Evolutionary conservation across 1,140 invertebrate genomes (phyloP), one percentile per base, ranked within the genome.

Genomic region (Bombus vancouverensis): DNA sequence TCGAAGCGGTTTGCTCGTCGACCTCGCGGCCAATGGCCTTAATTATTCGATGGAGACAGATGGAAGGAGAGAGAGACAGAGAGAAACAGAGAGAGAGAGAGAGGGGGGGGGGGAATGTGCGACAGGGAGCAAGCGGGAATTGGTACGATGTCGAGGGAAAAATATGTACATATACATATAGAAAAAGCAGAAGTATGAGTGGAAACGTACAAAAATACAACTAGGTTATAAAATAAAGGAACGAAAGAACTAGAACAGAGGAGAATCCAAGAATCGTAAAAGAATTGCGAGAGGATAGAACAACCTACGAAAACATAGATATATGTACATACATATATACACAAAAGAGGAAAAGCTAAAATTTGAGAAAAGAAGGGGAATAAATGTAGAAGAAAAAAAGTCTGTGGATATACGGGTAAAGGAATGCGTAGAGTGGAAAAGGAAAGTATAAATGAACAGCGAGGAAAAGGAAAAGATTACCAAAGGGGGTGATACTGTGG

Each of bases 1-100:
- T 77, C 68, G 74, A 80, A 83, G 78, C 82, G 75, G 81, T 90
- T 90, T 85, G 84, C 83, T 79, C 82, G 81, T 39, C 85, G 83
- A 87, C 83, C 88, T 84, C 78, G 59, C 89, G 86, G 79, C 76
- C 82, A 89, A 86, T 81, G 77, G 76, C 88, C 83, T 89, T 93
- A 93, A 93, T 93, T 93, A 93, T 92, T 90, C 87, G 86, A 75
- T 84, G 83, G 68, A 79, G 79, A 47, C 44, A 66, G 73, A 83
- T 62, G 66, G 78, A 72, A 75, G 66, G 68, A 13, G 15, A 22
- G 47, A 10, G 39, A 39, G 59, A 66, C 9, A 22, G 39, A 42
- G 32, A 15, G 44, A 39, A 39, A 39, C 37, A 0, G 4, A 8
- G 47, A 25, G 25, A 37, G 25, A 32, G 8, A 12, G 32, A 15